Evolutionary conservation across 2,113 vertebrate species (phyloP).

Genomic region (Pyrgilauda ruficollis): DNA sequence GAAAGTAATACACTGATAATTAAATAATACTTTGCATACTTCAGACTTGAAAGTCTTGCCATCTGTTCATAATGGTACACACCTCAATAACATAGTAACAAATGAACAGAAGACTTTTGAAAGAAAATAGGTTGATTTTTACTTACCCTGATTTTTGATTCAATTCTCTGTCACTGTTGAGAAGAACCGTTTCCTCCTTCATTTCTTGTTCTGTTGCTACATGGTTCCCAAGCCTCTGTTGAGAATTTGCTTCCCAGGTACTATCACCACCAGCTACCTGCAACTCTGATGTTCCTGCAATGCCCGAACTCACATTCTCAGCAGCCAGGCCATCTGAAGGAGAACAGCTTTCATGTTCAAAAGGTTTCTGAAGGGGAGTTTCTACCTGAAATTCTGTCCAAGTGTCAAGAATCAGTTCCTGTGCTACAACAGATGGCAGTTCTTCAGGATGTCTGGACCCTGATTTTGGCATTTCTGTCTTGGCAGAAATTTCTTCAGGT

Average conservation of each 20-base stretch:
- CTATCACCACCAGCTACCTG: not conserved
- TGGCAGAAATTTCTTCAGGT: constrained; percentile 58
- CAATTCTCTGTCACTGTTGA: constrained; percentile 19
- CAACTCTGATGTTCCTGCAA: not conserved
- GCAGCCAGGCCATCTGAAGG: not conserved
- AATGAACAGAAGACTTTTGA: not conserved
- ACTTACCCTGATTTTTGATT: constrained; percentile 65
- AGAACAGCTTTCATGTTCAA: constrained; percentile 15
- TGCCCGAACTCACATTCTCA: not conserved
- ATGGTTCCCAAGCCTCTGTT: not conserved
- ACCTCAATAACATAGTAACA: not conserved
- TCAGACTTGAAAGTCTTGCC: not conserved
- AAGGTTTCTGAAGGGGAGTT: constrained; percentile 24
- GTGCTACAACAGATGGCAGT: not conserved
- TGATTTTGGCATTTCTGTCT: constrained; percentile 53
- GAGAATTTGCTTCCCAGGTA: constrained; percentile 45
- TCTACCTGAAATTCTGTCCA: not conserved
- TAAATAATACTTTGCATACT: not conserved
- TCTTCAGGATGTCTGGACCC: constrained; percentile 35
- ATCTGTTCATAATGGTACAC: not conserved
- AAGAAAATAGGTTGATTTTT: not conserved
- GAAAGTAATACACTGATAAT: not conserved
- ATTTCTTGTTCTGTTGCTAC: constrained; percentile 2
- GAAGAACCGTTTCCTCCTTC: constrained; percentile 50
- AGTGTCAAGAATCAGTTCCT: not conserved